Percentiles rank a stretch among this genome's conserved stretches.
Evolutionary conservation across 2,888 invertebrate genomes (phyloP).

Genomic region (Eristalinus sepulchralis): DNA sequence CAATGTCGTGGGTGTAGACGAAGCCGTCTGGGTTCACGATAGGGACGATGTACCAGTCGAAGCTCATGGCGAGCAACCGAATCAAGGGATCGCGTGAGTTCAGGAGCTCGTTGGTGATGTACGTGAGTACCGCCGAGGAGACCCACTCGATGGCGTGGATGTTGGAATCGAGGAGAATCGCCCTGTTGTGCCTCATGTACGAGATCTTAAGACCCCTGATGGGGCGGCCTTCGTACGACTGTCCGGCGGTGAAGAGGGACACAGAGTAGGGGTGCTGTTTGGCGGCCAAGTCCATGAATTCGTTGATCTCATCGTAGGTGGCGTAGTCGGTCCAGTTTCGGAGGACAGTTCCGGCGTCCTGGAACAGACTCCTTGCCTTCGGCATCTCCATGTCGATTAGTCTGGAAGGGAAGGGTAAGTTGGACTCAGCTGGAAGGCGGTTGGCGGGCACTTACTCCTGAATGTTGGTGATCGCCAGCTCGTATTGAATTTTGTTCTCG

Average conservation of each 20-base stretch:
- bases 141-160: conserved; percentile 88
- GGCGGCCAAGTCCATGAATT: conserved; percentile 82
- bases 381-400: background rate
- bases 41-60: conserved; percentile 89
- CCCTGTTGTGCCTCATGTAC: conserved; percentile 79
- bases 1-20: conserved; percentile 83
- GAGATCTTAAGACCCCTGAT: conserved; percentile 83
- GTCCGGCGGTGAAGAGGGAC: conserved; percentile 82
- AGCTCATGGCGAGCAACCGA: conserved; percentile 83
- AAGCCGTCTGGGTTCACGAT: conserved; percentile 88
- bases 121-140: conserved; percentile 85
- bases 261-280: conserved; percentile 81
- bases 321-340: conserved; percentile 83
- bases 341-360: background rate
- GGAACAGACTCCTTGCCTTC: background rate
- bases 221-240: conserved; percentile 83
- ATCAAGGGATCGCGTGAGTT: conserved; percentile 83
- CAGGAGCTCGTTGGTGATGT: conserved; percentile 86
- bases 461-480: background rate
- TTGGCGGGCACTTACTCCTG: background rate
- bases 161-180: conserved; percentile 85
- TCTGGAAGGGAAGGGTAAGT: background rate
- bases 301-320: conserved; percentile 83
- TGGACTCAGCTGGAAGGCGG: background rate
- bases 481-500: background rate